Evolutionary conservation across 2,888 invertebrate genomes (phyloP), one percentile per base, ranked within the genome.

Genomic region (Nebria salina): DNA sequence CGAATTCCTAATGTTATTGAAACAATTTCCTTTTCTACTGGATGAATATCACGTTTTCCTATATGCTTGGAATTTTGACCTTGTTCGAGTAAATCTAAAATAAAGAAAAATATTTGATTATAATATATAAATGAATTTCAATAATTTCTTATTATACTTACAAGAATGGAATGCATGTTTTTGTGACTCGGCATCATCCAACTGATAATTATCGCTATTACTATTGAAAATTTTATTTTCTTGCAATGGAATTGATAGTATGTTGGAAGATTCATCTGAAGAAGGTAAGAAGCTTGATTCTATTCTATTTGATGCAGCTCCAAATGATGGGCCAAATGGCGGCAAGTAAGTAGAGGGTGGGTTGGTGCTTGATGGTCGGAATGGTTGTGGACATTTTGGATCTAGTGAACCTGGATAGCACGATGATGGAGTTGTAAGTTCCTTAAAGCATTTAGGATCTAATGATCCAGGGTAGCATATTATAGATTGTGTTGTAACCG

Each of bases 51-150:
- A 11, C 84, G 81, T 74, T 84, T 84, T 65, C 76, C 76, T 20
- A 84, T 76, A 43, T 74, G 79, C 54, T 68, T 79, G 8, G 66
- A 13, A 20, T 41, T 72, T 75, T 68, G 43, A 20, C 6, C 85
- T 73, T 87, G 90, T 81, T 90, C 89, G 82, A 90, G 89, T 77
- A 87, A 87, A 85, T 89, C 91, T 90, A 88, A 72, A 88, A 89
- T n/a, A 80, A 34, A 5, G 34, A 5, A 34, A 34, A 34, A 34
- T 2, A 1, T 34, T 34, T 34, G 34, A 34, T 34, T 34, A 34
- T 34, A 34, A 34, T 34, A 34, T 34, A 4, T 34, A 34, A 34
- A 34, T 34, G 77, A 77, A 15, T 72, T 72, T 74, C 41, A 77
- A n/a, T n/a, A 72, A 74, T 41, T 54, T 72, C 42, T 73, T 41